Percentiles rank a stretch among this genome's conserved stretches.
These are phyloP conservation scores for Circaetus gallicus DNA, from an alignment of 2,113 vertebrate species.

Conservation along the genomic window DNA sequence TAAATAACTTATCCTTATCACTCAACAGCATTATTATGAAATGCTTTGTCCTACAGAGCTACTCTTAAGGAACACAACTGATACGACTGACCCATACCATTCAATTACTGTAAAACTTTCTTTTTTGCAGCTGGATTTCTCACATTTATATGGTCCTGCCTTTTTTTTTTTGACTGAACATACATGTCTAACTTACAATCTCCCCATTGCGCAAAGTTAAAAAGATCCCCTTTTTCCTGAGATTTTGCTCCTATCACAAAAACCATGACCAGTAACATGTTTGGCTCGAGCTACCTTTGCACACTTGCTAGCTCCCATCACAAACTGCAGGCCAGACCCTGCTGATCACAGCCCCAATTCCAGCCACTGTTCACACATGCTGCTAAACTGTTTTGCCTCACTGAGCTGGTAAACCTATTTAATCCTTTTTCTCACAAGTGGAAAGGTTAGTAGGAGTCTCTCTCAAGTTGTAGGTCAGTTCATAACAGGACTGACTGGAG, in stretches of 20 bases:
- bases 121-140: not conserved
- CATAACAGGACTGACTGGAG: not conserved
- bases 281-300: not conserved
- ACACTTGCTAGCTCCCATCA: not conserved
- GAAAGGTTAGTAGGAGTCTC: not conserved
- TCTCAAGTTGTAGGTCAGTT: not conserved
- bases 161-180: not conserved
- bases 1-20: not conserved
- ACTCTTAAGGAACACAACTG: not conserved
- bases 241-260: not conserved
- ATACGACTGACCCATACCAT: not conserved
- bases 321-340: not conserved
- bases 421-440: not conserved
- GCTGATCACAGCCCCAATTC: not conserved
- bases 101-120: not conserved
- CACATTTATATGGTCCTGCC: not conserved
- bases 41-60: not conserved
- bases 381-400: not conserved
- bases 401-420: not conserved
- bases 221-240: not conserved
- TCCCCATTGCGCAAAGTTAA: not conserved
- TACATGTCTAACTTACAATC: not conserved
- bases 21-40: not conserved
- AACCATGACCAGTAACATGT: rapidly evolving
- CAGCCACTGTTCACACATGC: not conserved